Evolutionary conservation across 2,113 vertebrate species (phyloP), one percentile per base, ranked within the genome.

Genomic region (Elanus axillaris): DNA sequence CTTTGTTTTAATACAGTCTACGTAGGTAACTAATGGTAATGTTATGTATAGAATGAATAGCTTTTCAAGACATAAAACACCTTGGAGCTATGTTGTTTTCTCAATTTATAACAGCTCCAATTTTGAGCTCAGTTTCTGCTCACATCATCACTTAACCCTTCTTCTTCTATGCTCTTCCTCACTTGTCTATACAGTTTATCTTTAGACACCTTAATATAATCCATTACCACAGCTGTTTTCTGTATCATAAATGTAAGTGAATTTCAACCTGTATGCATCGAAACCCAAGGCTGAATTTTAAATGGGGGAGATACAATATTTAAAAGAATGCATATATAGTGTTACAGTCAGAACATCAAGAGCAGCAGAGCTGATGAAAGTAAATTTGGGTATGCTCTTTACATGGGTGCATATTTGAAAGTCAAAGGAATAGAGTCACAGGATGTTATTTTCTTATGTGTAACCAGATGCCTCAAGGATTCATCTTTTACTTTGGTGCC

Each of bases 1-100:
- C 74, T 95, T 94, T 93, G 50, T 87, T 96, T 96, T 80, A 93
- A 92, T 90, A 81, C 56, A 87, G 50, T 45, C 58, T 87, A 93
- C 45, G 48, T 29, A 94, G 58, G 79, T 95, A 88, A 95, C 86
- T 94, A 73, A 94, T 64, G 50, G 74, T 79, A 90, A 90, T 29
- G 36, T 75, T 93, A 53, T 60, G 48, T 75, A 91, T 79, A 91
- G 58, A 91, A 84, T 91, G 47, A 92, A 94, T 67, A 93, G 64
- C 56, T 94, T 88, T 80, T 93, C 76, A 91, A 88, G 38, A 62
- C 31, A 86, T 90, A 90, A 97, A 93, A 20, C 63, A 93, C 69
- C 52, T 81, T 60, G 31, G 47, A 94, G 74, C 53, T 89, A 40
- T 55, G 29, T 72, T 71, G 43, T 90, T 93, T 88, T 90, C 76